Evolutionary conservation across 1,140 invertebrate species (phyloP), one percentile per base, ranked within the genome.

Genomic region (Hormaphis cornu): DNA sequence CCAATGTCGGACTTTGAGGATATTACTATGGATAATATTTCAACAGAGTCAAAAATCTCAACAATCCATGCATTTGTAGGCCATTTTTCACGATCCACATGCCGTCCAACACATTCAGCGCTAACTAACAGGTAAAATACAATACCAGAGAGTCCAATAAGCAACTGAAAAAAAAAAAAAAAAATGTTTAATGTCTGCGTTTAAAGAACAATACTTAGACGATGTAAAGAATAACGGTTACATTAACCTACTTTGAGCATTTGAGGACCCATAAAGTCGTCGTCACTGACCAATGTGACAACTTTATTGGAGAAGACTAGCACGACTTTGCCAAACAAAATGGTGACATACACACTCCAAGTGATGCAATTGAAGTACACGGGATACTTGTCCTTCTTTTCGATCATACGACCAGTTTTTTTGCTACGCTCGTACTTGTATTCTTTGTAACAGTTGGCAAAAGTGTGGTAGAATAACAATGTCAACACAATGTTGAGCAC

Each of bases 221-320:
- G n/a, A n/a, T n/a, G 16, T 52, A 2, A 52, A 28, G 5, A 46
- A n/a, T n/a, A n/a, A n/a, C n/a, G n/a, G n/a, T n/a, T 48, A 20
- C 8, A n/a, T 35, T 8, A 42, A 3, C 10, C 24, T 59, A 66
- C 61, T 20, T 66, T 66, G 7, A 66, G 44, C 61, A 66, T 66
- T 66, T 66, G 61, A 6, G 61, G 61, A 35, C 61, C 61, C 61
- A 66, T 66, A 18, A 66, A 66, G 30, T 66, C 61, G 10, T 66
- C 28, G 2, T 66, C 16, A n/a, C 18, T 16, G 6, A 66, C 28
- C 12, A 66, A 48, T 0, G 18, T 33, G 4, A 50, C 2, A 4
- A 66, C 44, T 9, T 35, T 14, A 35, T 66, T 66, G 5, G 61
- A 66, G 14, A 66, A 66, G 16, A 66, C 35, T 18, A 66, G 22